These are phyloP conservation scores for Eurytemora carolleeae DNA, from an alignment of 1,140 invertebrate species.

Conservation along the genomic window DNA sequence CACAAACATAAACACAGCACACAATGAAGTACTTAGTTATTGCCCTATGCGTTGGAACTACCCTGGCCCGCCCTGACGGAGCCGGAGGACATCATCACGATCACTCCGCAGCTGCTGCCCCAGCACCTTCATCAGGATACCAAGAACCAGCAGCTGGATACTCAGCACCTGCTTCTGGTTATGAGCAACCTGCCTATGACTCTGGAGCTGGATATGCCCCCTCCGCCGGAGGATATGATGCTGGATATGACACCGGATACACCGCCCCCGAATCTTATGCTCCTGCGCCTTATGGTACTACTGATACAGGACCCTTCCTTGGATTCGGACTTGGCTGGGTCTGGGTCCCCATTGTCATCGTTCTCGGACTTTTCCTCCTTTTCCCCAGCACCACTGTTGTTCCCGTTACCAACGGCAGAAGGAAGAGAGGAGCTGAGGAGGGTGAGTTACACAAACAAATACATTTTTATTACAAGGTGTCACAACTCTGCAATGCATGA, in stretches of 20 bases:
- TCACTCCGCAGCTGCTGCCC: background rate
- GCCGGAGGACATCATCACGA: too few species aligned
- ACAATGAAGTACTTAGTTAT: too few species aligned
- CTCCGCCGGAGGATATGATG: background rate
- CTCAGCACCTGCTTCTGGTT: background rate
- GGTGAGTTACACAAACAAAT: too few species aligned
- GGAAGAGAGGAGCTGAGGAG: background rate
- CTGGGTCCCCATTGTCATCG: conserved; percentile 1
- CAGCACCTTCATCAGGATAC: conserved; percentile 4
- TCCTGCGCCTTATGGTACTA: too few species aligned
- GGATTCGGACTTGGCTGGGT: too few species aligned
- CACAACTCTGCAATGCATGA: too few species aligned
- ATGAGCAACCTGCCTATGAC: background rate
- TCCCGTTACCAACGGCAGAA: background rate
- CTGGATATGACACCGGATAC: conserved; percentile 1
- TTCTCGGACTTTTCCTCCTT: conserved; percentile 10
- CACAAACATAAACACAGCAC: too few species aligned
- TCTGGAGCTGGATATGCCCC: background rate
- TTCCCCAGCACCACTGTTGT: conserved; percentile 6
- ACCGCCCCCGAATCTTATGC: background rate
- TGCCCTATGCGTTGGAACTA: background rate
- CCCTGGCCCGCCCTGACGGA: background rate
- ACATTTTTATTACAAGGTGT: too few species aligned
- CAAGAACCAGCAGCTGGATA: too few species aligned
- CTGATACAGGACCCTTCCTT: too few species aligned